These are phyloP conservation scores for Macaca nemestrina DNA, from an alignment of 2,113 vertebrate species.

Conservation along the genomic window DNA sequence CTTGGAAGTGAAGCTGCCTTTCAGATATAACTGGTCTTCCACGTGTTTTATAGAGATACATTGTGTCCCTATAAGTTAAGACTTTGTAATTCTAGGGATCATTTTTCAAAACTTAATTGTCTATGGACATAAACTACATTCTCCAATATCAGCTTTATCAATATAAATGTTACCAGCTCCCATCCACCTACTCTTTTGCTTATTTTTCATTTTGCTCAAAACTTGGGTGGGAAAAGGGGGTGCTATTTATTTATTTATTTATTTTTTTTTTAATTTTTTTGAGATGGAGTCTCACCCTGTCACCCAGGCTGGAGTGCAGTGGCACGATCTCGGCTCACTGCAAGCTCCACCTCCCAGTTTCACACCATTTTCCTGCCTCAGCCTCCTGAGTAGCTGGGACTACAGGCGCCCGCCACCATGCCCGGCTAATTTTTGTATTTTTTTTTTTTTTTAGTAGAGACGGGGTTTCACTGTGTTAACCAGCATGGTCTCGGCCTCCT, in stretches of 20 bases:
- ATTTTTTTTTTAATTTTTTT: background rate
- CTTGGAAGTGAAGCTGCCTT: background rate
- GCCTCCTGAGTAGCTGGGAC: too few species aligned
- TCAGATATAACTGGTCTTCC: background rate
- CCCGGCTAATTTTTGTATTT: too few species aligned
- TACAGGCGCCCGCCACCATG: too few species aligned
- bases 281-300: too few species aligned
- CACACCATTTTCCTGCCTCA: too few species aligned
- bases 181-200: background rate
- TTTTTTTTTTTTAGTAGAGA: too few species aligned
- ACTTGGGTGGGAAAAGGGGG: background rate
- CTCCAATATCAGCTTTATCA: background rate
- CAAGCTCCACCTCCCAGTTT: too few species aligned
- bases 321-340: too few species aligned
- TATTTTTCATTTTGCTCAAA: slow-evolving; percentile 20
- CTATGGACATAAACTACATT: background rate
- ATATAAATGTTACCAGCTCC: background rate
- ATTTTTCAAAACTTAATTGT: background rate
- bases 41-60: background rate
- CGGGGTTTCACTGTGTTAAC: too few species aligned
- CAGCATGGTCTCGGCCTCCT: too few species aligned
- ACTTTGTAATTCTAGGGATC: background rate
- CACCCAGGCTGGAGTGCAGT: too few species aligned
- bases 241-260: background rate
- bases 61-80: background rate